Base-by-base conservation (phyloP, 1,140 invertebrate genomes). In the Bactericera cockerelli region DNA sequence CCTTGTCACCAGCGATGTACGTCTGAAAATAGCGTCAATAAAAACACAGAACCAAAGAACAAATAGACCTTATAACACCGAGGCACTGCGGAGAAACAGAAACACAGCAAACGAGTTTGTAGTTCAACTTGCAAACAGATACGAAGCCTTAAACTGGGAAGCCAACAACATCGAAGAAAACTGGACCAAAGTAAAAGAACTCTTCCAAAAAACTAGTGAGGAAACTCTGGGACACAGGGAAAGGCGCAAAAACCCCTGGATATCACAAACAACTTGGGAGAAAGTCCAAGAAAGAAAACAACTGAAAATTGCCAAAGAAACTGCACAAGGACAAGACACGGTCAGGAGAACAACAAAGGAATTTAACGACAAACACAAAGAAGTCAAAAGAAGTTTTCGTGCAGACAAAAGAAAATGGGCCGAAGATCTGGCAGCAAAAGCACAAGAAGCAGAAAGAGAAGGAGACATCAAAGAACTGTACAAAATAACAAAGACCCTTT, bases 311-410 rank as follows among this genome's bases (percentile, higher is more conserved):
- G 55, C 33, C 21, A 14, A 59, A 22, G 21, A 26, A 25, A 55
- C 14, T 21, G 55, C 58, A 10, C 42, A n/a, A 25, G 13, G n/a
- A 19, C 33, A 59, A 59, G 49, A 55, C 19, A 59, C 28, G 19
- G 24, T 19, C n/a, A 19, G n/a, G 31, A 26, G 31, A 14, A 26
- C 16, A 26, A n/a, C n/a, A n/a, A n/a, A n/a, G n/a, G n/a, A n/a
- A n/a, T n/a, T n/a, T n/a, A n/a, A n/a, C n/a, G n/a, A 55, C 25
- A 55, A 22, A 55, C 38, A 55, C 3, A 26, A 33, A 53, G 38
- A 59, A 56, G 58, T 59, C 6, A 59, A 59, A 42, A 53, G 58
- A 55, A 55, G 42, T 53, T 11, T 26, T 22, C 36, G 36, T 22
- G n/a, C 33, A 39, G 57, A 39, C 36, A 59, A 26, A 49, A 14